Base-by-base conservation (phyloP, 1,140 invertebrate species). In the Drosophila ironensis region DNA sequence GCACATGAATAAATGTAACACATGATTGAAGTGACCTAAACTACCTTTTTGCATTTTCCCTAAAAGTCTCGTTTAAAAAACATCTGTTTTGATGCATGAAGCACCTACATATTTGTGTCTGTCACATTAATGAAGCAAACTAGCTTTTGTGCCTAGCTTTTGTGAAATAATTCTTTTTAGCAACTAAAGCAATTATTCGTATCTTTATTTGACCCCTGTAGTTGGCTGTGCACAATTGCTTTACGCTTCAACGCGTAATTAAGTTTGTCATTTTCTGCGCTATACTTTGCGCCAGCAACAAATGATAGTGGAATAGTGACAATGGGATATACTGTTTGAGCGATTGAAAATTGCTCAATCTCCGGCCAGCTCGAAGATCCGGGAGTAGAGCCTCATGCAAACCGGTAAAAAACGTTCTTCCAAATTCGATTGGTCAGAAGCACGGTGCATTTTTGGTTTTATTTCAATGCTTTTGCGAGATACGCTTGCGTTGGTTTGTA, bases 221-320 rank as follows among this genome's bases (percentile, higher is more conserved):
- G 47, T 40, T 27, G 12, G 17, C 11, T 12, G 11, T 28, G 30
- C 17, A 42, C 54, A 77, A 77, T 82, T 78, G 74, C 72, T 84
- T 86, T 86, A 66, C 80, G 80, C 80, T 71, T 86, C 78, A 57
- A 74, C 78, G 78, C 80, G 64, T 86, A 84, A 86, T 84, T 84
- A 78, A 78, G 48, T 84, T 86, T 74, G 78, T 74, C 78, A 82
- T 84, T 84, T 70, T 52, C 30, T 74, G 73, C 33, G 77, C 73
- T 82, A 82, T 57, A 84, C 78, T 84, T 82, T 66, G 67, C 78
- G 73, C 77, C 47, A 33, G 8, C 19, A 38, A 81, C 71, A 72
- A 68, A 37, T 52, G 46, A 63, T 61, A 73, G 30, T 14, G 20
- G 22, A 27, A 3, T 14, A n/a, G n/a, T 4, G 30, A 44, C 44